Evolutionary conservation across 2,888 invertebrate species (phyloP).

Genomic region (Dugesia japonica): DNA sequence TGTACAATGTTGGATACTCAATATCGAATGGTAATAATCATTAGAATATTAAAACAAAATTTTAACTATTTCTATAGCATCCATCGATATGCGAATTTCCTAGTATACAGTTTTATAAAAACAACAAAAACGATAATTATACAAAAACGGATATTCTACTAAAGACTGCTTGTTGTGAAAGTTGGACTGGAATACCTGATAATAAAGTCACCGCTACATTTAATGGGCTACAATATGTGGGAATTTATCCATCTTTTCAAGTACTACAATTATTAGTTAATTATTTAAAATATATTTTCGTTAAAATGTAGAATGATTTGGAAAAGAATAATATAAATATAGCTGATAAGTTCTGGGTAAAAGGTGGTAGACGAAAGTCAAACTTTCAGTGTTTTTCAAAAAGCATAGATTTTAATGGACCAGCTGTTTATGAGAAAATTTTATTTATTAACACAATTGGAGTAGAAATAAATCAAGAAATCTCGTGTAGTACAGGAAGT

Average conservation of each 20-base stretch:
- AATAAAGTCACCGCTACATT: neutral
- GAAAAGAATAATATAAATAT: neutral
- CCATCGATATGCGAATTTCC: neutral
- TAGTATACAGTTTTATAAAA: neutral
- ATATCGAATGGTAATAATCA: neutral
- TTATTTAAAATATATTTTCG: no score
- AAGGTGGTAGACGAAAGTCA: neutral
- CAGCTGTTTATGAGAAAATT: conserved; percentile 1
- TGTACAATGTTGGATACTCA: neutral
- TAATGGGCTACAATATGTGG: neutral
- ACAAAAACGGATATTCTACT: neutral
- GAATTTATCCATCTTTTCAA: neutral
- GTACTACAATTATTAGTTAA: no score
- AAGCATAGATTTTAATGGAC: neutral
- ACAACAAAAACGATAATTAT: neutral
- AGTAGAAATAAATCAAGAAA: neutral
- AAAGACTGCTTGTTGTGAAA: neutral
- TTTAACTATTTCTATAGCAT: neutral
- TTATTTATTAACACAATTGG: neutral
- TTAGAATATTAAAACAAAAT: neutral
- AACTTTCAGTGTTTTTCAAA: neutral
- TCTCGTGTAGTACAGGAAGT: neutral
- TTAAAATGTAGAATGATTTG: neutral
- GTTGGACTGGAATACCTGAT: neutral
- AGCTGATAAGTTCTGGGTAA: neutral